phyloP scores from a whole-genome alignment of 2,113 vertebrate genomes.

The Gobiocypris rarus region DNA sequence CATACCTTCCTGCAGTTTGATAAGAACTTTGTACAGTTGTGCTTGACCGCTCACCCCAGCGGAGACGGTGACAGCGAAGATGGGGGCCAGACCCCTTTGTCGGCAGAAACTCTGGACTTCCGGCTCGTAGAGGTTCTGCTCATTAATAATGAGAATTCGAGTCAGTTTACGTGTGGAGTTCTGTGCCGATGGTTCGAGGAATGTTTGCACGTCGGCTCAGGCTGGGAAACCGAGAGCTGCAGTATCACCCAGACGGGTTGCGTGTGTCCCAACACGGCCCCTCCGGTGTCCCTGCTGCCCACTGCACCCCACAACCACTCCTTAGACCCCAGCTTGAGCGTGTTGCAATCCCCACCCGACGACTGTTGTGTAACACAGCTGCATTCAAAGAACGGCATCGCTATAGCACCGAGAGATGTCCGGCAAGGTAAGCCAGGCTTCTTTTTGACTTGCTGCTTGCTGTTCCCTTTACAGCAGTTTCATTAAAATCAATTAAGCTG shows the following conservation, averaged over 20 bases:
- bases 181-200: constrained; percentile 98
- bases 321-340: constrained; percentile 76
- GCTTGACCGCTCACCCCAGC: constrained; percentile 79
- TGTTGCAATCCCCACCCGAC: constrained; percentile 72
- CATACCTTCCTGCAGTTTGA: constrained; percentile 95
- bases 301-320: constrained; percentile 76
- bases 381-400: constrained; percentile 87
- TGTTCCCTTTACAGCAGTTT: not conserved
- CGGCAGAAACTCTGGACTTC: constrained; percentile 85
- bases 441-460: constrained; percentile 10
- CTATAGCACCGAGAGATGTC: constrained; percentile 85
- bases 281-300: constrained; percentile 69
- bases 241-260: constrained; percentile 92
- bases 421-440: constrained; percentile 82
- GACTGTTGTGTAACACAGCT: constrained; percentile 89
- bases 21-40: constrained; percentile 97
- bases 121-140: constrained; percentile 93
- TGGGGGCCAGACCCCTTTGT: constrained; percentile 69
- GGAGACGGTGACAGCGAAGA: constrained; percentile 57
- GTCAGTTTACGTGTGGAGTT: constrained; percentile 95
- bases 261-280: constrained; percentile 82
- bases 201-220: constrained; percentile 80
- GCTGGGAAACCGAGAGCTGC: constrained; percentile 76
- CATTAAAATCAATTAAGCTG: not conserved
- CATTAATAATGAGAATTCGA: constrained; percentile 98